phyloP scores from a whole-genome alignment of 2,888 invertebrate genomes.

The Nasonia oneida region DNA sequence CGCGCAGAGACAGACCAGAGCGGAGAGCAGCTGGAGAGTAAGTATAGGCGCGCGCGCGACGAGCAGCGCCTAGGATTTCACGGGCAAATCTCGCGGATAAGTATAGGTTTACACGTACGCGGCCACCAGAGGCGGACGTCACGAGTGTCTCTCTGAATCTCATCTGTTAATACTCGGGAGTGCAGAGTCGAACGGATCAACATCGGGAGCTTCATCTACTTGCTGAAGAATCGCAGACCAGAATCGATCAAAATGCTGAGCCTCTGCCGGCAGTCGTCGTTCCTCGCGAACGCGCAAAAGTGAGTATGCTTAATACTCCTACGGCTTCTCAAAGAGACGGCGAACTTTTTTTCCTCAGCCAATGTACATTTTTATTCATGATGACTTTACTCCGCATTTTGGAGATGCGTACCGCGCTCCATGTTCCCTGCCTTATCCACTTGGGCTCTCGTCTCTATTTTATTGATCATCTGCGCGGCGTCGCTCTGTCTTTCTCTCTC shows the following conservation, averaged over 20 bases:
- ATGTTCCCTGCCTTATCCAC: constrained; percentile 26
- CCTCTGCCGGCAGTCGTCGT: constrained; percentile 73
- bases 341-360: neutral
- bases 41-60: neutral
- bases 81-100: constrained; percentile 11
- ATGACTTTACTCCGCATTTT: neutral
- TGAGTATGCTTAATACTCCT: constrained; percentile 68
- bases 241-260: constrained; percentile 70
- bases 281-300: constrained; percentile 76
- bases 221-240: too few relatives aligned
- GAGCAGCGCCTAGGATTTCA: constrained; percentile 28
- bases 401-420: neutral
- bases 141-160: neutral
- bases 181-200: neutral
- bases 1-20: neutral
- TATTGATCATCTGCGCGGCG: constrained; percentile 8
- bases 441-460: neutral
- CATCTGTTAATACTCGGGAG: neutral
- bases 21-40: constrained; percentile 13
- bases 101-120: neutral
- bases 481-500: constrained; percentile 12
- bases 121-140: neutral
- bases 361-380: neutral
- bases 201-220: too few relatives aligned
- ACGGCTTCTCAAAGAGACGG: neutral